Percentiles rank a stretch among this genome's conserved stretches.
Evolutionary conservation across 2,797 vertebrate genomes (phyloP).

Genomic region (Sebastolobus altivelis): DNA sequence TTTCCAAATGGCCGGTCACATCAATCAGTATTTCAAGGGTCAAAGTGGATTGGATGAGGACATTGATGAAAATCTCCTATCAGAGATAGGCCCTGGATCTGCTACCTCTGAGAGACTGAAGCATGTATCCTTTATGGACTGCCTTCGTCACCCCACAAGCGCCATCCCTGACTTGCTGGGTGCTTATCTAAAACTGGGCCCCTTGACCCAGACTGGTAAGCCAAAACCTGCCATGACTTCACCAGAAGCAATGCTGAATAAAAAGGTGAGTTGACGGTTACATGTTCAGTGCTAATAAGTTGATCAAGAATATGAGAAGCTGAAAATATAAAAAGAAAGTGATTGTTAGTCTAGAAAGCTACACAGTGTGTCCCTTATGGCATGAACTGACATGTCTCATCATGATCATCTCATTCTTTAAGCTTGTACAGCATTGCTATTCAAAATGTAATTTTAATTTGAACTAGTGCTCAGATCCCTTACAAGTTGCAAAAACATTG

Average conservation of each 20-base stretch:
- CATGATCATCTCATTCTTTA: background rate
- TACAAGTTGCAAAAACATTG: background rate
- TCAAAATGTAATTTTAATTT: background rate
- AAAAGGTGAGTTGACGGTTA: slow-evolving; percentile 68
- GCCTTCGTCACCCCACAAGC: slow-evolving; percentile 64
- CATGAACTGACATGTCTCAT: background rate
- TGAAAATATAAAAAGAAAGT: background rate
- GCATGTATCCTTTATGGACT: slow-evolving; percentile 70
- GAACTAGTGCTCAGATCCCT: background rate
- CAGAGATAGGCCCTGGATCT: background rate
- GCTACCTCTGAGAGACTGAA: slow-evolving; percentile 26
- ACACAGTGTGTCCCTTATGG: background rate
- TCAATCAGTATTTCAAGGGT: slow-evolving; percentile 81
- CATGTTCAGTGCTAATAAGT: background rate
- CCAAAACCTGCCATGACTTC: slow-evolving; percentile 17
- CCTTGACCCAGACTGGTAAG: slow-evolving; percentile 21
- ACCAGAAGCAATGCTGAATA: slow-evolving; percentile 35
- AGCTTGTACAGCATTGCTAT: background rate
- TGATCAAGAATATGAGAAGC: background rate
- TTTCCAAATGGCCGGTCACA: slow-evolving; percentile 72
- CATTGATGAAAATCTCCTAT: background rate
- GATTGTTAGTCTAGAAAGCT: background rate
- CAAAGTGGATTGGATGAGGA: slow-evolving; percentile 47
- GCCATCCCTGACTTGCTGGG: slow-evolving; percentile 71
- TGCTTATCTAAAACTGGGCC: slow-evolving; percentile 54